Base-by-base conservation (phyloP, 1,140 invertebrate genomes). In the Amyelois transitella region DNA sequence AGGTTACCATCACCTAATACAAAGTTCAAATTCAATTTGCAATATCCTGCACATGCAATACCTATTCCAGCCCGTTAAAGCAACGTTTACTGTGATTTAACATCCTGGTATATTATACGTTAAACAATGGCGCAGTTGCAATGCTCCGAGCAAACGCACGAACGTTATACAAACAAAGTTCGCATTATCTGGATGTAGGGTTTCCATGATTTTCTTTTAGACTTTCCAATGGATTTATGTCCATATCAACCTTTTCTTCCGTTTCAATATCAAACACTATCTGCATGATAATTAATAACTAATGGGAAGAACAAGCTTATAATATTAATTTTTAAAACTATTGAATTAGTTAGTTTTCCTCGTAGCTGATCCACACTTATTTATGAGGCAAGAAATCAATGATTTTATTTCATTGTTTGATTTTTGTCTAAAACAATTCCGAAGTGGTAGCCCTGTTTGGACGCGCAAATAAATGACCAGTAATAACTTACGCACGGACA, bases 401-500 rank as follows among this genome's bases (percentile, higher is more conserved):
- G 25, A 2, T 5, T 28, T 28, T 28, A 28, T n/a, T n/a, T n/a
- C n/a, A 28, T 28, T 28, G 1, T 28, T 8, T 28, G 25, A 10
- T 28, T 10, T 8, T 8, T 4, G 2, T 28, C 25, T 28, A 28
- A 28, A n/a, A 24, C 3, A 24, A 38, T 38, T 38, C 5, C n/a
- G n/a, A 4, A 14, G 12, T 38, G 8, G n/a, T 14, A 38, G 17
- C 32, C 32, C 32, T 38, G 6, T 2, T 12, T n/a, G 5, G 8
- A 48, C 63, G 44, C 50, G 62, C 67, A 69, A 72, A 75, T 72
- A 62, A 53, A 53, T 53, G 45, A 53, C 54, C 56, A 62, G 61
- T 61, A 68, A 72, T 72, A 72, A 59, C 50, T 47, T 48, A 32
- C 51, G 73, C 66, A 75, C 66, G 65, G 65, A 60, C 54, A 55